Evolutionary conservation across 2,888 invertebrate species (phyloP).

Genomic region (Cistogaster globosa): DNA sequence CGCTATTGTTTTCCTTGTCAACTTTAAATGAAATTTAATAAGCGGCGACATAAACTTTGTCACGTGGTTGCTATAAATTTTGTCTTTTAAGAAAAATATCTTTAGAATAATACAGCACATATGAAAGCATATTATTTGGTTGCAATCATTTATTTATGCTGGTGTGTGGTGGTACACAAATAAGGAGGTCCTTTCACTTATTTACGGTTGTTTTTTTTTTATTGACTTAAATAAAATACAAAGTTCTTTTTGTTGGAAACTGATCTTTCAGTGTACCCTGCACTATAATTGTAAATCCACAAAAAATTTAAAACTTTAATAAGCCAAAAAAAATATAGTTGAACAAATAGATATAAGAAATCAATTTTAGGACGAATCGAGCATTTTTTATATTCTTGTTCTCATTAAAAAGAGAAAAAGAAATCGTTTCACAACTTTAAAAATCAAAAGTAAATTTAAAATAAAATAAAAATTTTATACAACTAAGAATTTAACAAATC

Average conservation of each 20-base stretch:
- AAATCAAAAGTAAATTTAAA: too few relatives aligned
- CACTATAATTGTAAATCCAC: too few relatives aligned
- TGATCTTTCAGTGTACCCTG: background rate
- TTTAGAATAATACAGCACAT: slow-evolving; percentile 8
- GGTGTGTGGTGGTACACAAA: slow-evolving; percentile 25
- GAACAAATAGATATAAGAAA: too few relatives aligned
- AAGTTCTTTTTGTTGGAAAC: slow-evolving; percentile 8
- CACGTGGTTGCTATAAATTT: slow-evolving; percentile 75
- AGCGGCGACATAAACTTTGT: slow-evolving; percentile 75
- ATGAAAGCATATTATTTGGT: slow-evolving; percentile 25
- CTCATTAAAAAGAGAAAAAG: too few relatives aligned
- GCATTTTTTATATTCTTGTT: too few relatives aligned
- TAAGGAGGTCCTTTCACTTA: slow-evolving; percentile 68
- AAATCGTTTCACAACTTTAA: too few relatives aligned
- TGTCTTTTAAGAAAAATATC: slow-evolving; percentile 30
- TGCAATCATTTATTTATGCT: slow-evolving; percentile 28
- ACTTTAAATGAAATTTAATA: slow-evolving; percentile 74
- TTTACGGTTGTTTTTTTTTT: slow-evolving; percentile 2
- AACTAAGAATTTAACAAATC: too few relatives aligned
- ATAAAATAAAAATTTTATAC: too few relatives aligned
- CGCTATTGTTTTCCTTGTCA: slow-evolving; percentile 63
- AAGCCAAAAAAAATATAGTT: too few relatives aligned
- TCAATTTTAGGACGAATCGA: too few relatives aligned
- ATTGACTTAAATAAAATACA: background rate
- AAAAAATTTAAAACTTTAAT: too few relatives aligned